These are phyloP conservation scores for Promerops cafer DNA, from an alignment of 2,113 vertebrate genomes.

Conservation along the genomic window DNA sequence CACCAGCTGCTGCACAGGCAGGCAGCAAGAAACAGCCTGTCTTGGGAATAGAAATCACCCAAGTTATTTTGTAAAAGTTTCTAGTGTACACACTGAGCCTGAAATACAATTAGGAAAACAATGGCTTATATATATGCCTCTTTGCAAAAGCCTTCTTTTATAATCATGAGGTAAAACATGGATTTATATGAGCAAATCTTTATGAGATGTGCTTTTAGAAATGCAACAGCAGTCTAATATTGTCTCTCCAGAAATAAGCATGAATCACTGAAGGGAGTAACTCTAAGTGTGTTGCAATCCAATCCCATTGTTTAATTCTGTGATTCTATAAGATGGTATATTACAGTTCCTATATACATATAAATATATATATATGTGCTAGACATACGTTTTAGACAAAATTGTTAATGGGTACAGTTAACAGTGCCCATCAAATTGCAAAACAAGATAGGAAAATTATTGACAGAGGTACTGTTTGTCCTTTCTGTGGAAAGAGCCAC, in stretches of 20 bases:
- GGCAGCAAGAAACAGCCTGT: not conserved
- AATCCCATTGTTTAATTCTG: not conserved
- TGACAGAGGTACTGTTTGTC: not conserved
- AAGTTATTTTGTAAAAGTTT: not conserved
- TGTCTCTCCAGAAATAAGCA: not conserved
- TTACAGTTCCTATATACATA: not conserved
- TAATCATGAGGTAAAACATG: not conserved
- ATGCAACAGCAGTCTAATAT: not conserved
- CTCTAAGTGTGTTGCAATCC: not conserved
- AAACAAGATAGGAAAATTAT: not conserved
- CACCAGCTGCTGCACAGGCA: not conserved
- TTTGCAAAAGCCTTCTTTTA: not conserved
- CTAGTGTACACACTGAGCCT: not conserved
- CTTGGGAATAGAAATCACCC: not conserved
- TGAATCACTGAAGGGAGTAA: not conserved
- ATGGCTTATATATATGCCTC: not conserved
- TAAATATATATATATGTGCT: fast-evolving
- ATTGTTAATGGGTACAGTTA: not conserved
- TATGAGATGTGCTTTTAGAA: not conserved
- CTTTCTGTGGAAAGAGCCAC: not conserved
- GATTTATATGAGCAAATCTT: not conserved
- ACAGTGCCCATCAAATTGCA: not conserved
- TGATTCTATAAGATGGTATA: not conserved
- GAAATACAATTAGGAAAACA: not conserved
- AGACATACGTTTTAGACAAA: not conserved